Evolutionary conservation across 2,888 invertebrate species (phyloP).

Genomic region (Xiphydria camelus): DNA sequence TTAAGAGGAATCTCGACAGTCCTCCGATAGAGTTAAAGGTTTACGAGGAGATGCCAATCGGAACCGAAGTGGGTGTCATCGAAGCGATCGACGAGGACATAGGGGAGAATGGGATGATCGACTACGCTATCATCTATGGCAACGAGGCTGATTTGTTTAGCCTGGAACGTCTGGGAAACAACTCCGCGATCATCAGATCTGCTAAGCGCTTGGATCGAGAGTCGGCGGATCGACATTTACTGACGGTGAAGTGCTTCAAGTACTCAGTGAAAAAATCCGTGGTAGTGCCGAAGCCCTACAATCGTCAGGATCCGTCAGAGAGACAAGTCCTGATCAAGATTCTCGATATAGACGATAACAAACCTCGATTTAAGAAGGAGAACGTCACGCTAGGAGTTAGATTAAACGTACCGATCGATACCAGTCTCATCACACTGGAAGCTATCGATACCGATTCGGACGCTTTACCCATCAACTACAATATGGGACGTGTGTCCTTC

Average conservation of each 20-base stretch:
- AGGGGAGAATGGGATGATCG: conserved; percentile 74
- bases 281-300: conserved; percentile 63
- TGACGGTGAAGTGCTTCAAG: conserved; percentile 75
- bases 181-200: conserved; percentile 66
- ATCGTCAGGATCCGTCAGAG: conserved; percentile 72
- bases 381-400: conserved; percentile 73
- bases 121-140: conserved; percentile 74
- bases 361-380: conserved; percentile 69
- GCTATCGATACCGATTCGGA: conserved; percentile 72
- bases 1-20: conserved; percentile 69
- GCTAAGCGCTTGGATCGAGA: conserved; percentile 71
- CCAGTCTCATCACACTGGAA: conserved; percentile 68
- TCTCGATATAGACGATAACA: conserved; percentile 74
- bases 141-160: conserved; percentile 69
- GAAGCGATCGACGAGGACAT: conserved; percentile 76
- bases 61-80: conserved; percentile 69
- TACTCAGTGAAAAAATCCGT: conserved; percentile 45
- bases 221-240: conserved; percentile 60
- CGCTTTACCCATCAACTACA: conserved; percentile 67
- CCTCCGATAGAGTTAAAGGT: conserved; percentile 66
- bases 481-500: conserved; percentile 68
- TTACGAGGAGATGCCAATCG: conserved; percentile 70
- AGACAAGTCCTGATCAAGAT: conserved; percentile 68
- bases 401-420: conserved; percentile 74
- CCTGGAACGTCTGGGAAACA: conserved; percentile 67